Percentiles rank a stretch among this genome's conserved stretches.
Conservation (phyloP, 2,888 invertebrate genomes). For the Xanthorhoe spadicearia region DNA sequence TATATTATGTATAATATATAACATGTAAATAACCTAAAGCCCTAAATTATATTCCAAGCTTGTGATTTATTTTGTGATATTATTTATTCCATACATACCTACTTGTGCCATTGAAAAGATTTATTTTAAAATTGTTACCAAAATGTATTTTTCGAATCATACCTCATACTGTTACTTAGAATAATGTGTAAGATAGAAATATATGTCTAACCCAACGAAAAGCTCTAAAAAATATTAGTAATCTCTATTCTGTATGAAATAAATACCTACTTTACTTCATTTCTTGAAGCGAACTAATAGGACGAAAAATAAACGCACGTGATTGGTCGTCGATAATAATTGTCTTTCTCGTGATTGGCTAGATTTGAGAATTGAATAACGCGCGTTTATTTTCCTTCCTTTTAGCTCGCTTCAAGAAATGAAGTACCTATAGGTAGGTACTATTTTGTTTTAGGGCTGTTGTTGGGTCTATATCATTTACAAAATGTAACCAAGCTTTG, state of each 20-base stretch:
- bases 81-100: slow-evolving; percentile 42
- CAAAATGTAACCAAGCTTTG: slow-evolving; percentile 51
- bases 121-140: slow-evolving; percentile 36
- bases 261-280: too few species aligned
- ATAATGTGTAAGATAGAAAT: slow-evolving; percentile 43
- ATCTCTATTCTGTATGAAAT: background rate
- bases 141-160: slow-evolving; percentile 39
- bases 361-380: too few species aligned
- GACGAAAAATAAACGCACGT: too few species aligned
- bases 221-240: background rate
- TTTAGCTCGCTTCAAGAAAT: too few species aligned
- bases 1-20: slow-evolving; percentile 40
- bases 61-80: slow-evolving; percentile 51
- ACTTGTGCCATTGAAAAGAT: slow-evolving; percentile 51
- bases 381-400: too few species aligned
- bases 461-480: slow-evolving; percentile 29
- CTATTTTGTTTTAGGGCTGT: background rate
- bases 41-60: slow-evolving; percentile 40
- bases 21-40: slow-evolving; percentile 51
- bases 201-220: background rate
- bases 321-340: too few species aligned
- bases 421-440: too few species aligned
- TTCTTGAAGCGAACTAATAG: too few species aligned
- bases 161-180: slow-evolving; percentile 34
- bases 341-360: too few species aligned